Percentiles rank a stretch among this genome's conserved stretches.
Evolutionary conservation across 2,113 vertebrate species (phyloP).

Genomic region (Polypterus bichir): DNA sequence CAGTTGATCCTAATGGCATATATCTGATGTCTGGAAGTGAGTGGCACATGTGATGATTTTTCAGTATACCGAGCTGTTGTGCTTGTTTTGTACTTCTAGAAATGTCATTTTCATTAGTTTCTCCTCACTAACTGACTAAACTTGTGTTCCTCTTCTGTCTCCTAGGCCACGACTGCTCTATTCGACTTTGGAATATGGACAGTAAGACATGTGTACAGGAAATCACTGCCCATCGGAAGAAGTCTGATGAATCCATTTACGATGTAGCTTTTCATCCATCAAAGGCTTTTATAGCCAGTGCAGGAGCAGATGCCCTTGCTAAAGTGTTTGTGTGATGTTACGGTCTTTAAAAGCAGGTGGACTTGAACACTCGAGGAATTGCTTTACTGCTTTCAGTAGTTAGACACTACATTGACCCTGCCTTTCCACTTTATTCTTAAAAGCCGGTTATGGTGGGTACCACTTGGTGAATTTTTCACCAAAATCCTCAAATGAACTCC

Average conservation of each 20-base stretch:
- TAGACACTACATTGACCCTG: conserved; percentile 65
- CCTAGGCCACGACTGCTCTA: conserved; percentile 93
- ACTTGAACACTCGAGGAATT: conserved; percentile 52
- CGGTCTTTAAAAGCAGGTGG: conserved; percentile 44
- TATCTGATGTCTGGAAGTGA: conserved; percentile 99
- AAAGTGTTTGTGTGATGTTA: conserved; percentile 87
- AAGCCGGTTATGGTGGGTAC: conserved; percentile 36
- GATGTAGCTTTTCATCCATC: conserved; percentile 98
- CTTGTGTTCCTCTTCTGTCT: conserved; percentile 7
- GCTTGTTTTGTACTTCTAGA: too few relatives aligned
- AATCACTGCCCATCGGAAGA: conserved; percentile 97
- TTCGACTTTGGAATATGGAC: conserved; percentile 97
- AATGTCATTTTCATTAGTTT: too few relatives aligned
- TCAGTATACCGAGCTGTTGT: too few relatives aligned
- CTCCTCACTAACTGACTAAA: too few relatives aligned
- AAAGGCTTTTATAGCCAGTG: conserved; percentile 96
- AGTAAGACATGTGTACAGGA: conserved; percentile 97
- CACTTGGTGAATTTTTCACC: conserved; percentile 42
- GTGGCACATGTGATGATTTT: conserved; percentile 23
- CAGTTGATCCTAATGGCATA: conserved; percentile 96
- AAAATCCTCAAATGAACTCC: conserved; percentile 44
- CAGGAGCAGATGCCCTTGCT: conserved; percentile 93
- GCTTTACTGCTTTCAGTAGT: conserved; percentile 68
- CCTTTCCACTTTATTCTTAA: conserved; percentile 27
- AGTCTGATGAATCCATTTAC: conserved; percentile 96